Percentiles rank a stretch among this genome's conserved stretches.
phyloP scores from a whole-genome alignment of 1,140 invertebrate genomes.

The Brachionus sp. region DNA sequence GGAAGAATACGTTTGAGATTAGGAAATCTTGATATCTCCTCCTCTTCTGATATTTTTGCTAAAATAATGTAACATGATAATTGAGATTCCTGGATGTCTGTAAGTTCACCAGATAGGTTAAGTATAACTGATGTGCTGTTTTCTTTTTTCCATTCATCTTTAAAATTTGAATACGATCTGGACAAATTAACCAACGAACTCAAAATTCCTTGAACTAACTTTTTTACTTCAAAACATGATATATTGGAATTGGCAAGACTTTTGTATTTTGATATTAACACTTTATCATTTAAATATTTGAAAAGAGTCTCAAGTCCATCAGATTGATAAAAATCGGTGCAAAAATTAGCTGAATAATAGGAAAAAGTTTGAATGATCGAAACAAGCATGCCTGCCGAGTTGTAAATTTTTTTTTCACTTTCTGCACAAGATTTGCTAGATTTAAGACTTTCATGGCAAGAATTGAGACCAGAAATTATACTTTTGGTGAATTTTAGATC shows the following conservation, averaged over 20 bases:
- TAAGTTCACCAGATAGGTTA: neutral
- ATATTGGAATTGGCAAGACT: neutral
- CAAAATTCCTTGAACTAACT: neutral
- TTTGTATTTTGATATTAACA: neutral
- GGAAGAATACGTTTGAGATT: neutral
- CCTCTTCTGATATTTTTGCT: neutral
- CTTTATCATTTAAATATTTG: neutral
- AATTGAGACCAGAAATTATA: neutral
- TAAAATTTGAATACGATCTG: neutral
- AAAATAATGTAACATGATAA: slow-evolving; percentile 18
- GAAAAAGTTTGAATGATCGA: neutral
- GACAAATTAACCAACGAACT: neutral
- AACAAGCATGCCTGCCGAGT: neutral
- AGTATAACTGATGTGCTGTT: neutral
- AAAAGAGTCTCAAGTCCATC: neutral
- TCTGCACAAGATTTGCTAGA: neutral
- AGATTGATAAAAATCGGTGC: neutral
- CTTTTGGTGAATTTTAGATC: neutral
- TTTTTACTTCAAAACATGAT: neutral
- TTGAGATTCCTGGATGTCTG: neutral
- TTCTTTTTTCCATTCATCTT: slow-evolving; percentile 36
- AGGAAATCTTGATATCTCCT: neutral
- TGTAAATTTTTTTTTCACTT: neutral
- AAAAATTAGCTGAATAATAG: neutral
- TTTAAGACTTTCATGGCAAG: neutral